Percentiles rank a stretch among this genome's conserved stretches.
phyloP scores from a whole-genome alignment of 2,797 vertebrate species.

The Glossophaga mutica region DNA sequence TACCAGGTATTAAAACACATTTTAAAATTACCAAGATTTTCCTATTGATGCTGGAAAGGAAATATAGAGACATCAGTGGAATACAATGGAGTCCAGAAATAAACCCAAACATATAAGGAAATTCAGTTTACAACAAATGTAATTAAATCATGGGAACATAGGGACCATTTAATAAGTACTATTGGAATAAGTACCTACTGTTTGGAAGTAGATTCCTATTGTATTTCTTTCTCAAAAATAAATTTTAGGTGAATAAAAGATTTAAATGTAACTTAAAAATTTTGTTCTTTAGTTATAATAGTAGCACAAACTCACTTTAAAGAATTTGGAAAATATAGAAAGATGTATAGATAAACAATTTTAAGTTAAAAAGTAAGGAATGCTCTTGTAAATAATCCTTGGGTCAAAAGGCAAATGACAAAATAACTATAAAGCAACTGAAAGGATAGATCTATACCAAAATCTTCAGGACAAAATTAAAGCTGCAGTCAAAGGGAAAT shows the following conservation, averaged over 20 bases:
- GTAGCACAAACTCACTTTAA: background rate
- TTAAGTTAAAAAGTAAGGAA: constrained; percentile 16
- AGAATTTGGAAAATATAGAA: background rate
- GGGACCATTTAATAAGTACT: background rate
- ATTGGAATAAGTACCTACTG: background rate
- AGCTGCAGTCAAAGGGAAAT: background rate
- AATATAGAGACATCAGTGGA: background rate
- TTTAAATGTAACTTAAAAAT: background rate
- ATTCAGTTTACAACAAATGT: background rate
- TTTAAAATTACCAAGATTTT: constrained; percentile 26
- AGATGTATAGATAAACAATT: background rate
- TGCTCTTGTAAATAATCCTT: background rate
- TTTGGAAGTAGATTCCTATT: background rate
- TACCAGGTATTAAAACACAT: background rate
- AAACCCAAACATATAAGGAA: background rate
- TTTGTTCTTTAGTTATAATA: background rate
- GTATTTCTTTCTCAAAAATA: constrained; percentile 38
- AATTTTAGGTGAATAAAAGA: background rate
- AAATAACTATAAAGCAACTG: background rate
- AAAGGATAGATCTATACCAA: background rate
- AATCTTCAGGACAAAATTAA: constrained; percentile 4
- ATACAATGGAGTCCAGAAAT: background rate
- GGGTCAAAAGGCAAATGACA: background rate
- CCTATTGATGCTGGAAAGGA: background rate
- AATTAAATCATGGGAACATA: background rate